Evolutionary conservation across 2,797 vertebrate species (phyloP).

Genomic region (Squalus acanthias): DNA sequence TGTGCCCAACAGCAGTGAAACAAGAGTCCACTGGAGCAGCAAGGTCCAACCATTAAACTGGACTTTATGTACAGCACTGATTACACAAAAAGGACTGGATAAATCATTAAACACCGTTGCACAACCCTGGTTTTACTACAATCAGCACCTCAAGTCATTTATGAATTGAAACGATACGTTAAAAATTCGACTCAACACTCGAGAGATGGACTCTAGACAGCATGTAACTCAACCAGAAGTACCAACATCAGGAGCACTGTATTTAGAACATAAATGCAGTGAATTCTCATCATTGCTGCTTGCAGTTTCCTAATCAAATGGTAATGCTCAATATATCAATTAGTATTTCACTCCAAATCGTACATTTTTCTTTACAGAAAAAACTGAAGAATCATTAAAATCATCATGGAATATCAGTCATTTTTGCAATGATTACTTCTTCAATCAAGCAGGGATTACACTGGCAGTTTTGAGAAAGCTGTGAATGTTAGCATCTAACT

Average conservation of each 20-base stretch:
- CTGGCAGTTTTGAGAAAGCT: not conserved
- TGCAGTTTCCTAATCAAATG: not conserved
- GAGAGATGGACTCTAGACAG: not conserved
- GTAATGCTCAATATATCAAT: not conserved
- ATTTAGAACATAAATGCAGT: not conserved
- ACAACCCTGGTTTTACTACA: not conserved
- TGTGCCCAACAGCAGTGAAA: not conserved
- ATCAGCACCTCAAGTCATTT: not conserved
- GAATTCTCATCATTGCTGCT: conserved; percentile 9
- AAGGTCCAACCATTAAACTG: not conserved
- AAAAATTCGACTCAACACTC: not conserved
- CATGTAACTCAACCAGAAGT: not conserved
- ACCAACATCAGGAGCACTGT: not conserved
- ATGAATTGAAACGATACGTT: not conserved
- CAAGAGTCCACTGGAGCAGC: not conserved
- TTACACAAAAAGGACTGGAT: not conserved
- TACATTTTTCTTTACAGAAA: not conserved
- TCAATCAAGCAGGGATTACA: not conserved
- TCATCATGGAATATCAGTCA: not conserved
- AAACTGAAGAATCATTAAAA: not conserved
- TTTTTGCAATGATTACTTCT: not conserved
- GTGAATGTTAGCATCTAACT: not conserved
- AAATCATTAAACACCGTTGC: not conserved
- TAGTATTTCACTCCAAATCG: not conserved
- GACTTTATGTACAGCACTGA: not conserved